phyloP scores from a whole-genome alignment of 2,888 invertebrate species.

The Candidula unifasciata region DNA sequence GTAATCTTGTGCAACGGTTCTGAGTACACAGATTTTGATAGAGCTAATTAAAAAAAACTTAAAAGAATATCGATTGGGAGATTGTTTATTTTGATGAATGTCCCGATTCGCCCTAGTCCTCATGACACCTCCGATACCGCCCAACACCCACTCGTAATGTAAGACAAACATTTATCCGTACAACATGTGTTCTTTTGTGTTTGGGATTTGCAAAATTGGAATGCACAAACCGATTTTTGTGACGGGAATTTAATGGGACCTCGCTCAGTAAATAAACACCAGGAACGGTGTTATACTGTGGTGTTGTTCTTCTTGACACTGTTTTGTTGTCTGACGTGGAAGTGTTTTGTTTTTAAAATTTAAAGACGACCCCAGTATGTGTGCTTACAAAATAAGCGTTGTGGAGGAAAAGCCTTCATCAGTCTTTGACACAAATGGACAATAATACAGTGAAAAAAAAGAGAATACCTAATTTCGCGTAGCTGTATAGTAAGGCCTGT shows the following conservation, averaged over 20 bases:
- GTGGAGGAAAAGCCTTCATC: no score
- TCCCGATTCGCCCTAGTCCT: neutral
- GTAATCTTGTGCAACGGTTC: conserved; percentile 15
- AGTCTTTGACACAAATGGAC: no score
- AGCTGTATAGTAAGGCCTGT: no score
- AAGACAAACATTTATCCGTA: conserved; percentile 3
- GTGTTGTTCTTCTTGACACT: no score
- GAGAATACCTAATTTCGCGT: no score
- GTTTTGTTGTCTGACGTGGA: no score
- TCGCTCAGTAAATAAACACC: neutral
- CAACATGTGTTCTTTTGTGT: neutral
- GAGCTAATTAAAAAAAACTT: conserved; percentile 13
- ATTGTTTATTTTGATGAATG: conserved; percentile 25
- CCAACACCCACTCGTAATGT: conserved; percentile 20
- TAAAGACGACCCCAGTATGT: no score
- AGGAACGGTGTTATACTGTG: neutral
- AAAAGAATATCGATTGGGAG: conserved; percentile 7
- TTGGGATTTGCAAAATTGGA: neutral
- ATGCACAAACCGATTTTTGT: neutral
- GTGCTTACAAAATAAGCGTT: no score
- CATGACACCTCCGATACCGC: conserved; percentile 2
- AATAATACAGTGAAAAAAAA: no score
- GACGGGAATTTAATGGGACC: conserved; percentile 13
- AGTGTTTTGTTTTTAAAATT: no score
- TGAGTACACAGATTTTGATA: conserved; percentile 18